Base-by-base conservation (phyloP, 2,888 invertebrate species). In the Trachelus iudaicus region DNA sequence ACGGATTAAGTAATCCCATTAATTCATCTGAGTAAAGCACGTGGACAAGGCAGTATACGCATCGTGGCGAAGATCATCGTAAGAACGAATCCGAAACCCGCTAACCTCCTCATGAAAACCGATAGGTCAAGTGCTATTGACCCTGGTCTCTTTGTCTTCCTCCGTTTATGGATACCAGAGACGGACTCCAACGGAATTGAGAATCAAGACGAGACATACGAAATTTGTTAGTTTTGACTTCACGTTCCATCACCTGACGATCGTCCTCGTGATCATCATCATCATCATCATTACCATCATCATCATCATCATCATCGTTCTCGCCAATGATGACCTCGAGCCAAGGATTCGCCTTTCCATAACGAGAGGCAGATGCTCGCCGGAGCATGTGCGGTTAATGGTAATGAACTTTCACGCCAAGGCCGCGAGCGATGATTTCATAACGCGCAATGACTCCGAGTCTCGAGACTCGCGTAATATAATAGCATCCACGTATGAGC, bases 381-480 rank as follows among this genome's bases (percentile, higher is more conserved):
- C 56, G 56, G 56, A 40, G 34, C 75, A 84, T 83, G 82, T 79
- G 83, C 87, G 89, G 88, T 87, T 88, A 88, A 90, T 90, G 90
- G 91, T 91, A 91, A 91, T 91, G 91, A 91, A 91, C 91, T 91
- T 90, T 90, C 87, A 86, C 87, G 76, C 75, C 90, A 91, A 91
- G 90, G 90, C 86, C 90, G 89, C 79, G 79, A 84, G 85, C 85
- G 84, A 88, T 87, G 90, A 90, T 90, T 90, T 90, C 90, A 89
- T 89, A 89, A 90, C 87, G 83, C 80, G 77, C 81, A 83, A 81
- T 79, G 76, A 78, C 80, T 79, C 75, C 71, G 56, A 71, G 71
- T 71, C 71, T 71, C 15, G 33, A 34, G 31, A 31, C 71, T 71
- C 71, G 71, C 71, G 71, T 56, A 56, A 71, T 12, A 71, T 71